Evolutionary conservation across 1,140 invertebrate genomes (phyloP), one percentile per base, ranked within the genome.

Genomic region (Potamilus streckersoni): DNA sequence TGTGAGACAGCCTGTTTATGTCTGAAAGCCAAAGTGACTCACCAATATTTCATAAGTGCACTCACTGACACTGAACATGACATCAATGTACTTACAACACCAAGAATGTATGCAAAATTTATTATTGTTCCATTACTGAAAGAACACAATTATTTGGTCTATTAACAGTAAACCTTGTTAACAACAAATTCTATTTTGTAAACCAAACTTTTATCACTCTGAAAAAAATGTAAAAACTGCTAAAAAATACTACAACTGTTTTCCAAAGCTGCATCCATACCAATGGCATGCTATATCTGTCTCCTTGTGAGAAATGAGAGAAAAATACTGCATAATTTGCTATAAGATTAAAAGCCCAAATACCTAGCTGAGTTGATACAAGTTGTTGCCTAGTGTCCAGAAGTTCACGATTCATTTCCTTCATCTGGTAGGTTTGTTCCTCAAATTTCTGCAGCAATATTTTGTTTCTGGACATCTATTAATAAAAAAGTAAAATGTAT

Each of bases 401-500:
- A 23, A 88, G 68, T 74, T 88, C 86, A 17, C 82, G 75, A 62
- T 85, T 85, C 84, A 87, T 87, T 62, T 87, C 86, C 71, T 83
- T 86, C 83, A 86, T 84, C 65, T 85, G 84, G 56, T 83, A 62
- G 11, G 83, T 84, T 78, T 87, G 86, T 17, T 86, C 86, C 63
- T 87, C 86, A 83, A 84, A 86, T 31, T 82, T 78, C 55, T 80
- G 79, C 20, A 88, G 49, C 14, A 88, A 68, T 17, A 86, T 83
- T 64, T 79, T 75, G 75, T 87, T 86, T 20, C 84, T 79, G 69
- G 85, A 85, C 73, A 86, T 82, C 85, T 86, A 67, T 20, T 70
- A 69, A 31, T 55, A 38, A 14, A 16, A 16, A 67, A 15, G 31
- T 11, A 15, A 31, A 15, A 31, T 38, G 4, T 38, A 38, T 38